A percentile compares a stretch with the other conserved stretches of the same genome.
Evolutionary conservation across 2,113 vertebrate species (phyloP).

Genomic region (Geococcyx californianus): DNA sequence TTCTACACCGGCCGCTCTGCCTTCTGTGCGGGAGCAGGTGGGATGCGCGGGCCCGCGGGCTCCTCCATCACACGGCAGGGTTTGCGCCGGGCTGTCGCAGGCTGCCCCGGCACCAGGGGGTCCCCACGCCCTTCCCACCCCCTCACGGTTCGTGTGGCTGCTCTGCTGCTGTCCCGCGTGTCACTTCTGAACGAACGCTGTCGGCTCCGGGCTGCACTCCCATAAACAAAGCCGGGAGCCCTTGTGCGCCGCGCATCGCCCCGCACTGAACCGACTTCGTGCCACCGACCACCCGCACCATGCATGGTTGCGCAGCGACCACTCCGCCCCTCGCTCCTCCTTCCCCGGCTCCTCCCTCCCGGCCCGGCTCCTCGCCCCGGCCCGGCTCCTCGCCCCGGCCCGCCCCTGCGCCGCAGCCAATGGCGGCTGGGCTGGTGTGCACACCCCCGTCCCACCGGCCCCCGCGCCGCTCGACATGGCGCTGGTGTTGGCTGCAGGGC

Average conservation of each 20-base stretch:
- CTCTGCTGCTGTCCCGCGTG: fast-evolving
- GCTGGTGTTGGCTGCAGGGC: neutral
- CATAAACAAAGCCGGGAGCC: fast-evolving
- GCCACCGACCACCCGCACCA: too few relatives aligned
- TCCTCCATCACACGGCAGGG: too few relatives aligned
- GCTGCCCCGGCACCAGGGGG: too few relatives aligned
- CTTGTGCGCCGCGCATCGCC: fast-evolving
- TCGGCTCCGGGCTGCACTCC: fast-evolving
- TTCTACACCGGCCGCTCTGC: too few relatives aligned
- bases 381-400: neutral
- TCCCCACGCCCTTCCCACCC: too few relatives aligned
- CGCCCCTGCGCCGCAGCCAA: neutral
- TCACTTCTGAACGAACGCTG: neutral
- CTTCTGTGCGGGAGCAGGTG: too few relatives aligned
- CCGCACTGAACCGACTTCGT: fast-evolving
- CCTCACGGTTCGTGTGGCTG: fast-evolving
- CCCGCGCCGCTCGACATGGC: slow-evolving; percentile 24
- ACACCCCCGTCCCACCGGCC: neutral
- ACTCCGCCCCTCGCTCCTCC: fast-evolving
- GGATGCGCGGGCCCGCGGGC: too few relatives aligned
- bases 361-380: neutral
- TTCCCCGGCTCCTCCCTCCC: too few relatives aligned
- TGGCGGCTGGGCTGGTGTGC: neutral
- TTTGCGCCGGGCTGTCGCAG: too few relatives aligned
- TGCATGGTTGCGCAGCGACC: too few relatives aligned